Conservation (phyloP, 2,888 invertebrate genomes). For the Acleris emargana region DNA sequence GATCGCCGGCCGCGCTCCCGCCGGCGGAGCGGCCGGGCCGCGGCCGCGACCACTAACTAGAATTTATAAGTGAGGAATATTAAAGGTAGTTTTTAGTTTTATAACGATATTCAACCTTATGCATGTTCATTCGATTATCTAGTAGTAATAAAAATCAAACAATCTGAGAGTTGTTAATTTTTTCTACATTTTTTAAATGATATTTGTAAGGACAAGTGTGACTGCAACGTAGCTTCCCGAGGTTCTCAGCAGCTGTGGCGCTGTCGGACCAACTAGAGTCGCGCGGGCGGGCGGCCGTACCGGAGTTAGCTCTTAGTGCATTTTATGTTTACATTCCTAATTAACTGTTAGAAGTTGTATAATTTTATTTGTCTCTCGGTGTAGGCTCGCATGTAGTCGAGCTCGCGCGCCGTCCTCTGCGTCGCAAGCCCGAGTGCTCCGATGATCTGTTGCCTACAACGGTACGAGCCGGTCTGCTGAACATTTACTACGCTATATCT, state of each 20-base stretch:
- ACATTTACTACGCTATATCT: constrained; percentile 42
- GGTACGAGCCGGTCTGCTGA: constrained; percentile 39
- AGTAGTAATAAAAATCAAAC: constrained; percentile 36
- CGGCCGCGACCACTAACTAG: constrained; percentile 52
- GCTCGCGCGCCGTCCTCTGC: constrained; percentile 45
- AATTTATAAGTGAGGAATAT: constrained; percentile 46
- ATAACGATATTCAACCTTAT: constrained; percentile 57
- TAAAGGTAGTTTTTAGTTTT: constrained; percentile 63
- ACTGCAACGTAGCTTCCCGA: constrained; percentile 41
- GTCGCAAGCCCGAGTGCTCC: constrained; percentile 40
- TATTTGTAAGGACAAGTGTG: constrained; percentile 40
- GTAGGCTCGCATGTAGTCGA: constrained; percentile 37
- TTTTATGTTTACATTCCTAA: constrained; percentile 69
- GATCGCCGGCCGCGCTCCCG: constrained; percentile 55
- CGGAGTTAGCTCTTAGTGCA: constrained; percentile 51
- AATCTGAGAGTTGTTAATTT: constrained; percentile 41
- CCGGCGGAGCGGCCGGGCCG: constrained; percentile 47
- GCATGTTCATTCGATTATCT: constrained; percentile 53
- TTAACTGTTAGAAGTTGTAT: constrained; percentile 45
- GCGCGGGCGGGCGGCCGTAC: constrained; percentile 44
- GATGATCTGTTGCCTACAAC: constrained; percentile 36
- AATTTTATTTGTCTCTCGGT: constrained; percentile 45
- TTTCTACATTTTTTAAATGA: constrained; percentile 45
- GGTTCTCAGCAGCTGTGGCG: constrained; percentile 1
- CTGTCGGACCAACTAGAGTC: neutral